Percentiles rank a stretch among this genome's conserved stretches.
Evolutionary conservation across 2,113 vertebrate species (phyloP).

Genomic region (Gorsachius goisagi): DNA sequence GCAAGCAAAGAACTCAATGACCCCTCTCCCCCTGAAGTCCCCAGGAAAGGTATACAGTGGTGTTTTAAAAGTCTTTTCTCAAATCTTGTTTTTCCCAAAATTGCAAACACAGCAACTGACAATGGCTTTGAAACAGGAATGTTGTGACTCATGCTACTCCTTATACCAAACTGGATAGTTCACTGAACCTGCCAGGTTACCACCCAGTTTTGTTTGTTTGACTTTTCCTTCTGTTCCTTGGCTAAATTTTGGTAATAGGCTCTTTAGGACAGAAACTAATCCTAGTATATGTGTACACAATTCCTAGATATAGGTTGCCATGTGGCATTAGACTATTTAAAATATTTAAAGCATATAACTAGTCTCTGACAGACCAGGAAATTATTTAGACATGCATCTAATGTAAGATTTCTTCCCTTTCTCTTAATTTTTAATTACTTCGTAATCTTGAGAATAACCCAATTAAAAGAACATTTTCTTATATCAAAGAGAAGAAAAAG

Average conservation of each 20-base stretch:
- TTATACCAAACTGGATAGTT: neutral
- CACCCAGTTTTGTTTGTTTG: neutral
- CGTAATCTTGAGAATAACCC: neutral
- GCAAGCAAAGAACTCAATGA: neutral
- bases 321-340: neutral
- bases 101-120: neutral
- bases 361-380: neutral
- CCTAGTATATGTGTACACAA: neutral
- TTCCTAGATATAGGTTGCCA: neutral
- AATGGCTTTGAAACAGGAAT: neutral
- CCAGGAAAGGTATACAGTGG: neutral
- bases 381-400: neutral
- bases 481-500: neutral
- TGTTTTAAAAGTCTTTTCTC: neutral
- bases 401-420: neutral
- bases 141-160: neutral
- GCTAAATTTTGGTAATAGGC: neutral
- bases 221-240: rapidly evolving
- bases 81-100: neutral
- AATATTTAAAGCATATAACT: neutral
- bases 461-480: neutral
- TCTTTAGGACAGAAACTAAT: neutral
- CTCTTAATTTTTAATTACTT: neutral
- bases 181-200: neutral
- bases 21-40: rapidly evolving